These are phyloP conservation scores for Eremobia ochroleuca DNA, from an alignment of 2,888 invertebrate genomes.

Conservation along the genomic window DNA sequence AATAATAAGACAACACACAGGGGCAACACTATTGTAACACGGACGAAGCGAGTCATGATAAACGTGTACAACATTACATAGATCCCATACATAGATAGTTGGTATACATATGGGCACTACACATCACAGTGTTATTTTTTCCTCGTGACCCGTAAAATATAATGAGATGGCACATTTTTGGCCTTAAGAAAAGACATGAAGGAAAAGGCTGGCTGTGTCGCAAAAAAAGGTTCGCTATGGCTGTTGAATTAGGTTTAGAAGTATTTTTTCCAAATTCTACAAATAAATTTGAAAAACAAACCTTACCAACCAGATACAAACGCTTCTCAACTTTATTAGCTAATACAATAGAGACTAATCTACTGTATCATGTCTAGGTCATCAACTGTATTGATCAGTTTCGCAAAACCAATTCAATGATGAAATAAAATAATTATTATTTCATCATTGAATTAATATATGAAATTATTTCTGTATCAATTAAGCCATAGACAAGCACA, in stretches of 20 bases:
- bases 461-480: no score
- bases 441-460: no score
- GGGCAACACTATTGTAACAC: constrained; percentile 17
- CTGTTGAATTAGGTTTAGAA: background rate
- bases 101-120: constrained; percentile 12
- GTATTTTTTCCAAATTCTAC: background rate
- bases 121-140: constrained; percentile 38
- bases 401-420: no score
- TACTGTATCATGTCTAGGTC: background rate
- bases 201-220: constrained; percentile 10
- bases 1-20: constrained; percentile 32
- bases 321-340: background rate
- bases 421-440: no score
- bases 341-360: constrained; percentile 11
- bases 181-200: background rate
- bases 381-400: constrained; percentile 18
- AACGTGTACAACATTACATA: constrained; percentile 2
- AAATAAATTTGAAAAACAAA: background rate
- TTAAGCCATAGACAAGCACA: no score
- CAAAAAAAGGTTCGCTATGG: constrained; percentile 8
- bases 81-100: background rate
- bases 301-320: background rate
- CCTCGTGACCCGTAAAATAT: constrained; percentile 44
- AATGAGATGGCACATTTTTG: constrained; percentile 42
- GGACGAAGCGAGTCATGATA: constrained; percentile 33